Evolutionary conservation across 2,888 invertebrate species (phyloP).

Genomic region (Acheta domesticus): DNA sequence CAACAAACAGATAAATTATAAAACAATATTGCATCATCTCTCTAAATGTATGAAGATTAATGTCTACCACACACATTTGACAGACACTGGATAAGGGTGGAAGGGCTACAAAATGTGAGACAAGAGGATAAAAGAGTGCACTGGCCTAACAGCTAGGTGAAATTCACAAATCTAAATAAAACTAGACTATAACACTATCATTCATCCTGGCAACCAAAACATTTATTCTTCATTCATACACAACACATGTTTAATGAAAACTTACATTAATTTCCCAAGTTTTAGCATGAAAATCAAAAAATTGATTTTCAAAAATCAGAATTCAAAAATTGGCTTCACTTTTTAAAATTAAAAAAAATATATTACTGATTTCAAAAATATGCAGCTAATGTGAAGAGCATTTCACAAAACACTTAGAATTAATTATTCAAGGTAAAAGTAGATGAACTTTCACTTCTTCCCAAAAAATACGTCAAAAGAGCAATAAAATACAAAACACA

Average conservation of each 20-base stretch:
- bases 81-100: conserved; percentile 7
- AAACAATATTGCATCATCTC: not conserved
- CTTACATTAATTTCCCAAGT: conserved; percentile 31
- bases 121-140: not conserved
- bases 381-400: not conserved
- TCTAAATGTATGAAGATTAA: conserved; percentile 20
- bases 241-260: conserved; percentile 1
- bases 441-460: not conserved
- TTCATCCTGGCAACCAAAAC: conserved; percentile 18
- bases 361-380: conserved; percentile 12
- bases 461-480: not conserved
- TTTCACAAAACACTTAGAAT: conserved; percentile 21
- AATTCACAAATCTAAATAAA: conserved; percentile 21
- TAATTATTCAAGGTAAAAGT: not conserved
- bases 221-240: not conserved
- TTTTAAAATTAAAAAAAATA: conserved; percentile 20
- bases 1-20: conserved; percentile 24
- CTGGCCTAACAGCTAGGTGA: conserved; percentile 1
- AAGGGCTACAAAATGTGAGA: conserved; percentile 4
- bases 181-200: not conserved
- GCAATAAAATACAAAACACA: conserved; percentile 9
- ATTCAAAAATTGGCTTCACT: conserved; percentile 32
- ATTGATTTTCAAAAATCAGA: conserved; percentile 36
- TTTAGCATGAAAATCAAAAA: conserved; percentile 38
- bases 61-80: not conserved